Evolutionary conservation across 30 jellyfish, hydroid and myxozoan genomes (phyloP).

Genomic region (Chrysaora quinquecirrha): DNA sequence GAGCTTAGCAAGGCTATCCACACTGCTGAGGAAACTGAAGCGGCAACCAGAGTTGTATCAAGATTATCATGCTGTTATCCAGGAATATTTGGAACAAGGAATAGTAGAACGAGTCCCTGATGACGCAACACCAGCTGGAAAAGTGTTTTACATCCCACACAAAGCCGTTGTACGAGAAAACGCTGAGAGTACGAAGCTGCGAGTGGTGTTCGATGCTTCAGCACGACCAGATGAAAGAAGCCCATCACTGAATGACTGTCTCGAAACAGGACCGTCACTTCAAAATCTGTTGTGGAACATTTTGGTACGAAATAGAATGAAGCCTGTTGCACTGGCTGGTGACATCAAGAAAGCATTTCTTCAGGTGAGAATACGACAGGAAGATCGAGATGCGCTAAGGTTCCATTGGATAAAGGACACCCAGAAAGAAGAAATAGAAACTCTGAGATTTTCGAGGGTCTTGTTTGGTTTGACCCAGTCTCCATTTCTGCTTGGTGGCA

Average conservation of each 20-base stretch:
- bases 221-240: background rate
- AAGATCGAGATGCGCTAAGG: too few species aligned
- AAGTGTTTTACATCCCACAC: conserved; percentile 60
- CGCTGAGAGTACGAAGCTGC: conserved; percentile 9
- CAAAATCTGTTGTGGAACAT: background rate
- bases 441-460: too few species aligned
- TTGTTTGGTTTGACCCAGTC: too few species aligned
- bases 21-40: conserved; percentile 38
- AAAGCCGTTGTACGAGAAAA: conserved; percentile 42
- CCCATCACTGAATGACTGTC: background rate
- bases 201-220: conserved; percentile 58
- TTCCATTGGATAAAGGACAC: too few species aligned
- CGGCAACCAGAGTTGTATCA: conserved; percentile 51
- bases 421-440: too few species aligned
- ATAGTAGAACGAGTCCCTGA: conserved; percentile 38
- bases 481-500: too few species aligned
- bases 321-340: background rate
- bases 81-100: conserved; percentile 49
- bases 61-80: conserved; percentile 44
- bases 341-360: too few species aligned
- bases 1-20: conserved; percentile 52
- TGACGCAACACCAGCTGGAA: conserved; percentile 15
- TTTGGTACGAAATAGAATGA: background rate
- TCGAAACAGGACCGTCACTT: background rate
- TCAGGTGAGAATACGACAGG: too few species aligned